These are phyloP conservation scores for Ephialtes manifestator DNA, from an alignment of 2,888 invertebrate genomes.

Conservation along the genomic window DNA sequence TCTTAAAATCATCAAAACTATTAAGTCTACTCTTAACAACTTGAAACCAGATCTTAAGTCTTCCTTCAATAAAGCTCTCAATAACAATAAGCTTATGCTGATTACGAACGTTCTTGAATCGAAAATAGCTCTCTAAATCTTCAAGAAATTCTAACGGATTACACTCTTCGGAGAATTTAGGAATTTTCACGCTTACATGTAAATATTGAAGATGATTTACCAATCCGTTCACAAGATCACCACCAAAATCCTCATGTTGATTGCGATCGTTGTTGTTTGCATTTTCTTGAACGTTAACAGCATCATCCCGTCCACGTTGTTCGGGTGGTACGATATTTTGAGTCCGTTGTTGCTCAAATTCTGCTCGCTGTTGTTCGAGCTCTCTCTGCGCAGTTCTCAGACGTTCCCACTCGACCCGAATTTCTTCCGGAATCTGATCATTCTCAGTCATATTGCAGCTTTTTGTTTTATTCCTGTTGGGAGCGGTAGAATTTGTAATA, in stretches of 20 bases:
- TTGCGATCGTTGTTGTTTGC: background rate
- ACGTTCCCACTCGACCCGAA: too few species aligned
- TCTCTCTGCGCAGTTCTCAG: too few species aligned
- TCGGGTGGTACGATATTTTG: too few species aligned
- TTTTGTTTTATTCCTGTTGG: too few species aligned
- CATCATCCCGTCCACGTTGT: too few species aligned
- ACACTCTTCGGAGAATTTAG: background rate
- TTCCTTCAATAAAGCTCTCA: constrained; percentile 38
- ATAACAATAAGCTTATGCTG: constrained; percentile 13
- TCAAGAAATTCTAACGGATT: background rate
- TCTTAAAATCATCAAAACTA: constrained; percentile 36
- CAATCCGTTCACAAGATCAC: background rate
- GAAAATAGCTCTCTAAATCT: background rate
- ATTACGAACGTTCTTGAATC: constrained; percentile 1
- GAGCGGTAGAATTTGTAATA: too few species aligned
- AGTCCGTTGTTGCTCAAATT: too few species aligned
- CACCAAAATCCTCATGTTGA: background rate
- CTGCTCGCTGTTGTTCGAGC: too few species aligned
- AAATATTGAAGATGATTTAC: background rate
- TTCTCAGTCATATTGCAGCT: too few species aligned
- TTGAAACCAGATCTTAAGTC: constrained; percentile 38
- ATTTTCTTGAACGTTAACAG: too few species aligned
- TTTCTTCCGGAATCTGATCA: too few species aligned
- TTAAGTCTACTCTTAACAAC: background rate
- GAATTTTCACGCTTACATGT: background rate